These are phyloP conservation scores for Cepaea nemoralis DNA, from an alignment of 1,140 invertebrate species.

Conservation along the genomic window DNA sequence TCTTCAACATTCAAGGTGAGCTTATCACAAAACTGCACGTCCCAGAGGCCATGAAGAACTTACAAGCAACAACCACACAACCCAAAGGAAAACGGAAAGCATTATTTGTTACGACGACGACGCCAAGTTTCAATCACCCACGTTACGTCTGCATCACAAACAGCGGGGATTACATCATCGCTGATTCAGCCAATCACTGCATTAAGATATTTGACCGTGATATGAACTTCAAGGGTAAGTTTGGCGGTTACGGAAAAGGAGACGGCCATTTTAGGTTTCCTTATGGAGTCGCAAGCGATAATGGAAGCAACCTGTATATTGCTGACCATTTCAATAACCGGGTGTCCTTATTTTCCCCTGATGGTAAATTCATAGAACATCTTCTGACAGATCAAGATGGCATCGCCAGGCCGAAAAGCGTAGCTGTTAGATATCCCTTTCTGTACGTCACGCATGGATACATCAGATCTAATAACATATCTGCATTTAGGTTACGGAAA, in stretches of 20 bases:
- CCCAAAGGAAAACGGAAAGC: not conserved
- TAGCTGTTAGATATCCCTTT: conserved; percentile 40
- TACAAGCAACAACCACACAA: too few species aligned
- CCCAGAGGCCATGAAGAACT: not conserved
- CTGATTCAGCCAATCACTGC: conserved; percentile 63
- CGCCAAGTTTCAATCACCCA: conserved; percentile 42
- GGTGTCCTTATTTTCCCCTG: conserved; percentile 45
- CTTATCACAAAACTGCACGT: conserved; percentile 2
- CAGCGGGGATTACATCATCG: conserved; percentile 55
- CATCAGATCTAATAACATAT: conserved; percentile 43
- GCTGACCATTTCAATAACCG: conserved; percentile 93
- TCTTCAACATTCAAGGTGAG: conserved; percentile 40
- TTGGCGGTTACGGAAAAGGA: conserved; percentile 81
- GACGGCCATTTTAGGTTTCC: conserved; percentile 86
- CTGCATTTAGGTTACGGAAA: conserved; percentile 34
- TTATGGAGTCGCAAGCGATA: conserved; percentile 90
- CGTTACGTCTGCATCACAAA: conserved; percentile 49
- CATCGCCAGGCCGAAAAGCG: conserved; percentile 45
- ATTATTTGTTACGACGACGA: too few species aligned
- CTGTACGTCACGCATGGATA: conserved; percentile 50
- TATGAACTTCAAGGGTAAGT: conserved; percentile 71
- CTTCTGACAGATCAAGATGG: conserved; percentile 49
- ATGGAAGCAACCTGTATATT: conserved; percentile 84
- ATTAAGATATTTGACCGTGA: conserved; percentile 57
- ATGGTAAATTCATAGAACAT: conserved; percentile 52